These are phyloP conservation scores for Crotophaga sulcirostris DNA, from an alignment of 2,113 vertebrate species.

Conservation along the genomic window DNA sequence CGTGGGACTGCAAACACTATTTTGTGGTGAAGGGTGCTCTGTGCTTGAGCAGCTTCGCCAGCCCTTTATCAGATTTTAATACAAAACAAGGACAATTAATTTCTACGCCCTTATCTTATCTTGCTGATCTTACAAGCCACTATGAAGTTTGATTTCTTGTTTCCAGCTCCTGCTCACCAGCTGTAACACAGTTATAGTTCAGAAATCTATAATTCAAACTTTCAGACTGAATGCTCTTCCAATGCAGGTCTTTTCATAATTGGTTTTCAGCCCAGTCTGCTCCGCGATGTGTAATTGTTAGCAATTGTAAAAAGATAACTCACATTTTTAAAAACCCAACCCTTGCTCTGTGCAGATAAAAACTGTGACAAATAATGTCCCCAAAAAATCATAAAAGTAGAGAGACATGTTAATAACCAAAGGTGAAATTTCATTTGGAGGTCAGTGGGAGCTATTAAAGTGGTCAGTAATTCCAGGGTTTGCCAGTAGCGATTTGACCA, in stretches of 20 bases:
- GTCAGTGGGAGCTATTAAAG: slow-evolving; percentile 83
- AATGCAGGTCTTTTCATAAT: slow-evolving; percentile 64
- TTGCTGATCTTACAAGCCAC: slow-evolving; percentile 27
- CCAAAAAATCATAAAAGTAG: slow-evolving; percentile 82
- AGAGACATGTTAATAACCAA: slow-evolving; percentile 85
- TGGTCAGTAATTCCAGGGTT: slow-evolving; percentile 79
- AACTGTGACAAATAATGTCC: slow-evolving; percentile 86
- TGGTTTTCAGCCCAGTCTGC: slow-evolving; percentile 70
- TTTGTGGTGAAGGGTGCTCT: neutral
- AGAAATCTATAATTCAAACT: slow-evolving; percentile 49
- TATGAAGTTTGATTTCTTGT: slow-evolving; percentile 13
- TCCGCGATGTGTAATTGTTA: slow-evolving; percentile 81
- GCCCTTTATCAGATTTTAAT: slow-evolving; percentile 31
- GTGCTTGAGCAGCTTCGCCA: neutral
- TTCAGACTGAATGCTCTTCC: neutral
- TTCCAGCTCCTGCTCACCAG: neutral
- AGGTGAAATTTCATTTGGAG: slow-evolving; percentile 82
- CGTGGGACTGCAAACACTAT: accelerated
- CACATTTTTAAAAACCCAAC: slow-evolving; percentile 77
- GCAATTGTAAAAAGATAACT: slow-evolving; percentile 83
- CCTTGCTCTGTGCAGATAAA: slow-evolving; percentile 85
- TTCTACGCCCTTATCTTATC: slow-evolving; percentile 42
- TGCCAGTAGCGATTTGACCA: slow-evolving; percentile 78
- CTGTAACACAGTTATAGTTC: neutral
- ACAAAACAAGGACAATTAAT: slow-evolving; percentile 55